Conservation (phyloP, 2,888 invertebrate species). For the Tyria jacobaeae region DNA sequence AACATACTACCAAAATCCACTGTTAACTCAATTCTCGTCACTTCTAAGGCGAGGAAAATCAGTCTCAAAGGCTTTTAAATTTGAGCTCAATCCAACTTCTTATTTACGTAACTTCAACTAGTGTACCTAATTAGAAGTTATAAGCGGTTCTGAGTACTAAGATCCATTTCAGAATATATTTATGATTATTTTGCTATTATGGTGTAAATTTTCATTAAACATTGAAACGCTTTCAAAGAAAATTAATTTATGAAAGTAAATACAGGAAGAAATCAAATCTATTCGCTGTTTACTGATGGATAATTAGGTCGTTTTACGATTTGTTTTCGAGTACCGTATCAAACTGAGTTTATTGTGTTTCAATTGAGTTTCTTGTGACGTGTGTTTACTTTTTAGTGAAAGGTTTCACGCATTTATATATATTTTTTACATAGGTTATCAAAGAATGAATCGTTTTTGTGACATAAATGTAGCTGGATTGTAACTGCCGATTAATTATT, state of each 20-base stretch:
- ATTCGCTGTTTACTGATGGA: slow-evolving; percentile 5
- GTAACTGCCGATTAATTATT: not conserved
- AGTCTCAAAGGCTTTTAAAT: not conserved
- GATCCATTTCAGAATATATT: slow-evolving; percentile 25
- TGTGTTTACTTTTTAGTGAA: slow-evolving; percentile 2
- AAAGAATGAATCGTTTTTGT: not conserved
- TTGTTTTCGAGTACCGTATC: slow-evolving; percentile 11
- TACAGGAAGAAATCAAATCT: slow-evolving; percentile 6
- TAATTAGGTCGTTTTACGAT: slow-evolving; percentile 17
- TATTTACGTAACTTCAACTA: slow-evolving; percentile 32
- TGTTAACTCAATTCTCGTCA: too few species aligned
- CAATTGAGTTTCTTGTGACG: slow-evolving; percentile 8
- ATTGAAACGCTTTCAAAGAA: slow-evolving; percentile 1
- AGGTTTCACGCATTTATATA: not conserved
- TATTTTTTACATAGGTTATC: not conserved
- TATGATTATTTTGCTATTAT: slow-evolving; percentile 18
- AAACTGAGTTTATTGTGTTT: slow-evolving; percentile 13
- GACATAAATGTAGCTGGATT: not conserved
- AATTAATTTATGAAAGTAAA: slow-evolving; percentile 11
- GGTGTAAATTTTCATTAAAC: slow-evolving; percentile 7
- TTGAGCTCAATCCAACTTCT: slow-evolving; percentile 12
- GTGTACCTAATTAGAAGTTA: slow-evolving; percentile 39
- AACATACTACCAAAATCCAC: too few species aligned
- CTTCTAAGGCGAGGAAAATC: not conserved
- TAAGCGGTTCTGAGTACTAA: slow-evolving; percentile 34